Base-by-base conservation (phyloP, 2,888 invertebrate species). In the Adela reaumurella region DNA sequence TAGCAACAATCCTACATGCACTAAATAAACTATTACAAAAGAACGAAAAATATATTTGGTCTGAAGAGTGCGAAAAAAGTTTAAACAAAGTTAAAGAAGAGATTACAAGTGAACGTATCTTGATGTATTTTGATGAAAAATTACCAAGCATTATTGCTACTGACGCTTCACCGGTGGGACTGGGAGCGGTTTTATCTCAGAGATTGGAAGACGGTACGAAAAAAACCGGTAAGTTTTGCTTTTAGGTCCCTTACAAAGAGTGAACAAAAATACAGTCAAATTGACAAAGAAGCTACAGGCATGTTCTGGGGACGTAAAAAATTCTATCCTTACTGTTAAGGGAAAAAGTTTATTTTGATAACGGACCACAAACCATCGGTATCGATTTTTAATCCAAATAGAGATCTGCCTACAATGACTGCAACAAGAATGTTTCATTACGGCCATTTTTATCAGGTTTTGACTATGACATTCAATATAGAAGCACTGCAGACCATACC, bases 271-370 rank as follows among this genome's bases (percentile, higher is more conserved):
- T 67, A 68, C 54, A 58, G 61, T 17, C 63, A 65, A 53, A 53
- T 66, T 14, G 64, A 69, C 46, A 60, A 63, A 53, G 67, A 68
- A 55, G 68, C 64, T 2, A 53, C 60, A 18, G 59, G 59, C 28
- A 52, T 64, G 17, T 51, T 59, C 8, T 68, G 59, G 55, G 63
- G 60, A 28, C 51, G 65, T 5, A 61, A 62, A 50, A 62, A 60
- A 50, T 67, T 65, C 49, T 60, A 62, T 48, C 57, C 62, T 17
- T 70, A 61, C 54, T 55, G 62, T 6, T 63, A 59, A 54, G 67
- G 67, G 5, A 51, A 58, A 29, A 58, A 60, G 48, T 62, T 68
- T 52, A 59, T 51, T 19, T 52, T 67, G 1, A 48, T 62, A n/a
- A n/a, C n/a, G n/a, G n/a, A n/a, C n/a, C n/a, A n/a, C n/a, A n/a